Percentiles rank a stretch among this genome's conserved stretches.
phyloP scores from a whole-genome alignment of 2,797 vertebrate genomes.

The Sebastes aleutianus region DNA sequence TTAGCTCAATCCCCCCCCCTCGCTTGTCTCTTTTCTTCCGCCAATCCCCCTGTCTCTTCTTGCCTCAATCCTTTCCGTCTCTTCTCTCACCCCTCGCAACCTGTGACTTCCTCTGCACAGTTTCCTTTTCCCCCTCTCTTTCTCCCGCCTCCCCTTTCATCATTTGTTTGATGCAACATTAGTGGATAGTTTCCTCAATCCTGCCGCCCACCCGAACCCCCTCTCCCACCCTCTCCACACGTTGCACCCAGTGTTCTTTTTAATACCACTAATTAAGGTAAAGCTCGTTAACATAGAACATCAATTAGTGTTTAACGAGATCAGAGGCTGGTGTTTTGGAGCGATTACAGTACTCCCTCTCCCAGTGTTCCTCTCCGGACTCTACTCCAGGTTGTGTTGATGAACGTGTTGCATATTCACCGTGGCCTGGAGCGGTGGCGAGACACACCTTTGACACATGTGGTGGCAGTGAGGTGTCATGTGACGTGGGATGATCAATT shows the following conservation, averaged over 20 bases:
- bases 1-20: slow-evolving; percentile 42
- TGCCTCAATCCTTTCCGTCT: slow-evolving; percentile 65
- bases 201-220: slow-evolving; percentile 53
- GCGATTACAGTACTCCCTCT: slow-evolving; percentile 74
- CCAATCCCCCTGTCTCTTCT: slow-evolving; percentile 57
- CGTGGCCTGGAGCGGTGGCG: slow-evolving; percentile 39
- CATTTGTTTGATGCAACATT: slow-evolving; percentile 69
- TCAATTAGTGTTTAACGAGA: slow-evolving; percentile 86
- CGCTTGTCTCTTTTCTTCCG: slow-evolving; percentile 41
- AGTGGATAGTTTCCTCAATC: slow-evolving; percentile 64
- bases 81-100: slow-evolving; percentile 64
- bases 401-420: slow-evolving; percentile 62
- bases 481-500: slow-evolving; percentile 20
- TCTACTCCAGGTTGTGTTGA: slow-evolving; percentile 53
- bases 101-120: slow-evolving; percentile 65
- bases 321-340: slow-evolving; percentile 84
- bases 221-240: slow-evolving; percentile 35
- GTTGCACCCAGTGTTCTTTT: slow-evolving; percentile 73
- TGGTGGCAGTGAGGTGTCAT: not conserved
- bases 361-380: slow-evolving; percentile 57
- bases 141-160: slow-evolving; percentile 61
- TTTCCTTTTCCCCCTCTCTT: slow-evolving; percentile 31
- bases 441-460: not conserved
- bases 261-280: slow-evolving; percentile 86
- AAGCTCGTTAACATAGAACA: slow-evolving; percentile 85